Evolutionary conservation across 2,888 invertebrate genomes (phyloP).

Genomic region (Steromphala cineraria): DNA sequence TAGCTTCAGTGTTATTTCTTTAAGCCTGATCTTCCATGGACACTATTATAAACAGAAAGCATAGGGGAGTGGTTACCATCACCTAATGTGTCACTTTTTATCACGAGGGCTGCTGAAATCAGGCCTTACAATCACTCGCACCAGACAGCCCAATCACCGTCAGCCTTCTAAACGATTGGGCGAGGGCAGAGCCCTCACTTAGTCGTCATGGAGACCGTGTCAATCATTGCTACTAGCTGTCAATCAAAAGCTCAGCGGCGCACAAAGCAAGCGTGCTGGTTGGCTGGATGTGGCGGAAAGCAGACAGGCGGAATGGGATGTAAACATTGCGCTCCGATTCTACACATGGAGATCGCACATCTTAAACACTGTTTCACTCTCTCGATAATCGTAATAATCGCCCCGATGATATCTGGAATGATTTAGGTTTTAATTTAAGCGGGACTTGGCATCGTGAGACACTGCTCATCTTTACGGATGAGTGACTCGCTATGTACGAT

Average conservation of each 20-base stretch:
- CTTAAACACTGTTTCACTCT: not conserved
- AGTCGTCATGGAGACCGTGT: conserved; percentile 39
- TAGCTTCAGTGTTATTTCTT: conserved; percentile 15
- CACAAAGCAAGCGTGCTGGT: not conserved
- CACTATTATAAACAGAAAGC: conserved; percentile 46
- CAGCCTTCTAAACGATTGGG: conserved; percentile 51
- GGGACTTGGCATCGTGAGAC: conserved; percentile 6
- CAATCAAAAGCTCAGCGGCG: conserved; percentile 21
- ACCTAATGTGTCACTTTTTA: conserved; percentile 50
- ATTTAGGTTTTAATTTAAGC: conserved; percentile 6
- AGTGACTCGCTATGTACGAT: not conserved
- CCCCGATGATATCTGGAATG: not conserved
- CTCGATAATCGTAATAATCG: not conserved
- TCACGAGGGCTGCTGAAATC: conserved; percentile 32
- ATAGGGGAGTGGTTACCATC: conserved; percentile 48
- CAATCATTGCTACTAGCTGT: conserved; percentile 33
- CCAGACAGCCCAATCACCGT: conserved; percentile 37
- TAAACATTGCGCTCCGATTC: not conserved
- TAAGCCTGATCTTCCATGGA: conserved; percentile 33
- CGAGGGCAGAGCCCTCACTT: conserved; percentile 44
- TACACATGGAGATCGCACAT: not conserved
- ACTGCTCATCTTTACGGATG: not conserved
- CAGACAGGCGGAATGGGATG: not conserved
- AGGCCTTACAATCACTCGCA: conserved; percentile 30
- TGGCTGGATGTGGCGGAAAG: not conserved